These are phyloP conservation scores for Lepidothrix coronata DNA, from an alignment of 2,113 vertebrate species.

Conservation along the genomic window DNA sequence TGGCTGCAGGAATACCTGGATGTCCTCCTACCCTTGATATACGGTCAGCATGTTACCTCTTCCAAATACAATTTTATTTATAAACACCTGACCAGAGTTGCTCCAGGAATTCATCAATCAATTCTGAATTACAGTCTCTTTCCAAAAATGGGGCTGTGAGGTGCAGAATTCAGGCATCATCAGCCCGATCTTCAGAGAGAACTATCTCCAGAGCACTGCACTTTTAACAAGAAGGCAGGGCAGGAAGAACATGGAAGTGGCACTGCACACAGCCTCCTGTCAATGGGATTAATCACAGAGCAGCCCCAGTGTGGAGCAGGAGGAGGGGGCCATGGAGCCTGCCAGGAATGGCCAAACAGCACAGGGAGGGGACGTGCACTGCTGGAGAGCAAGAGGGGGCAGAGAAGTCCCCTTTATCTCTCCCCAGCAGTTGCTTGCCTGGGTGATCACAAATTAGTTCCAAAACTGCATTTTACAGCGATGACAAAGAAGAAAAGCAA, in stretches of 20 bases:
- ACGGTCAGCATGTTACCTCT: not conserved
- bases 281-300: not conserved
- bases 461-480: not conserved
- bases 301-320: not conserved
- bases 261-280: not conserved
- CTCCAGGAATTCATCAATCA: not conserved
- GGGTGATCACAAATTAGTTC: not conserved
- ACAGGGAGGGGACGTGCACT: fast-evolving
- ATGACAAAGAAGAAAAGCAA: not conserved
- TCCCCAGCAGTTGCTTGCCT: not conserved
- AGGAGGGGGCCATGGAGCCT: not conserved
- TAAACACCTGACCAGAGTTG: not conserved
- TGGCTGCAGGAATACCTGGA: not conserved
- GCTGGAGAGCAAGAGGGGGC: not conserved
- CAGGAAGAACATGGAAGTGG: not conserved
- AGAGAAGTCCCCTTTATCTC: not conserved
- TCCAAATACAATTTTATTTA: not conserved
- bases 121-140: not conserved
- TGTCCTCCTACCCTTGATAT: not conserved
- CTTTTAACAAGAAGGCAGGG: not conserved
- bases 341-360: fast-evolving
- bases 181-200: not conserved
- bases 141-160: fast-evolving
- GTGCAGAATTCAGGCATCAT: not conserved
- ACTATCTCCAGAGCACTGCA: not conserved